Base-by-base conservation (phyloP, 2,888 invertebrate genomes). In the Trichogramma dendrolimi region DNA sequence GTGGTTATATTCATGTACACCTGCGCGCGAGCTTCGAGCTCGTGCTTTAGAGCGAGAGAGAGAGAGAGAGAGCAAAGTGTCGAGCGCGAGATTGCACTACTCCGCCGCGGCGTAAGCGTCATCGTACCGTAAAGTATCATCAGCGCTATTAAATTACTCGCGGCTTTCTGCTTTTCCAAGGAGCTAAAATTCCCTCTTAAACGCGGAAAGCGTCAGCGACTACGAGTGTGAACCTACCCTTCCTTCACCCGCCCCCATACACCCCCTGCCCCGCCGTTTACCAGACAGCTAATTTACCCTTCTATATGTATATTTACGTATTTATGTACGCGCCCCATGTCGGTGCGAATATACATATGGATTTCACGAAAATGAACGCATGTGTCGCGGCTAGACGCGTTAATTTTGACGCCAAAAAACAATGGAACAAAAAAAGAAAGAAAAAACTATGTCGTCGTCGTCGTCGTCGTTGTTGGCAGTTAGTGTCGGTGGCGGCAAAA, bases 111-210 rank as follows among this genome's bases (percentile, higher is more conserved):
- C 67, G 67, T 60, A 67, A 71, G 60, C 64, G 66, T 68, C 71
- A 27, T 27, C 27, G 27, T 27, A 3, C 27, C 27, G 68, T 74
- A 71, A 73, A 73, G 67, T 70, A 71, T 72, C 66, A 70, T 71
- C 67, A 70, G 65, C 64, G 63, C 65, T 64, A 60, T 67, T 66
- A 70, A 71, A 71, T 72, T 71, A 72, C 69, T 68, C 64, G 43
- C 66, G 8, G 27, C 27, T 27, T 27, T 47, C 54, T 46, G 42
- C 46, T 50, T 62, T 62, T 60, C 51, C 46, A 41, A 46, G 51
- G 44, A 56, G 49, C 14, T 47, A 27, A 55, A 53, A 59, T 53
- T 27, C 48, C 38, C 52, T 27, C 27, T 27, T 27, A 27, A 27
- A 27, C 27, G 27, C 27, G 27, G 27, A 3, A 27, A 27, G 27